phyloP scores from a whole-genome alignment of 2,888 invertebrate species.

The Reticulitermes lucifugus region DNA sequence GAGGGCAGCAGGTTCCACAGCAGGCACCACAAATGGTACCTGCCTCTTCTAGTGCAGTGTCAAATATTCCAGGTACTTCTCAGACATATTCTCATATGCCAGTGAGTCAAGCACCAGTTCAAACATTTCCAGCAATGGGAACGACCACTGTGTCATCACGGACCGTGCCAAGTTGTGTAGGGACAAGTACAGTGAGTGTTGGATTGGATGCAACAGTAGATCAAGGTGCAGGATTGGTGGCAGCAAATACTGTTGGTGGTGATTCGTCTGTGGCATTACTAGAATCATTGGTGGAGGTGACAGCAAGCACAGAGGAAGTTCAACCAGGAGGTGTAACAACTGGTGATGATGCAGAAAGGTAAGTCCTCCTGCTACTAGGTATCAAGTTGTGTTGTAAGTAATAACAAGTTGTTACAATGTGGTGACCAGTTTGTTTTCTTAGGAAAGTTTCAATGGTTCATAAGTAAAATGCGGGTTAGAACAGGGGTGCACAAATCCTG shows the following conservation, averaged over 20 bases:
- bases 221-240: constrained; percentile 1
- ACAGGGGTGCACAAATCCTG: too few relatives aligned
- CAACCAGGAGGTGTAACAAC: constrained; percentile 9
- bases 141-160: constrained; percentile 20
- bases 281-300: constrained; percentile 31
- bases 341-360: constrained; percentile 40
- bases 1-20: constrained; percentile 14
- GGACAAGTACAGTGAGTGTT: constrained; percentile 18
- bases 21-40: constrained; percentile 1
- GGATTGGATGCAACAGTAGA: constrained; percentile 22
- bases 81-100: constrained; percentile 34
- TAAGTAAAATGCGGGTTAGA: too few relatives aligned
- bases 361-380: neutral
- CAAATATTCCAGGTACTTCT: constrained; percentile 20
- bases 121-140: neutral
- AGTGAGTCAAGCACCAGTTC: constrained; percentile 17
- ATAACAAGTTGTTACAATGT: too few relatives aligned
- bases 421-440: too few relatives aligned
- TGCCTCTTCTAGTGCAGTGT: constrained; percentile 18
- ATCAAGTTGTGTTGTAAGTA: too few relatives aligned
- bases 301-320: neutral
- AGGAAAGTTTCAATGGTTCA: too few relatives aligned
- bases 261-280: neutral
- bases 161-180: constrained; percentile 25
- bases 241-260: neutral